These are phyloP conservation scores for Drosophila pandora DNA, from an alignment of 1,140 invertebrate genomes.

Conservation along the genomic window DNA sequence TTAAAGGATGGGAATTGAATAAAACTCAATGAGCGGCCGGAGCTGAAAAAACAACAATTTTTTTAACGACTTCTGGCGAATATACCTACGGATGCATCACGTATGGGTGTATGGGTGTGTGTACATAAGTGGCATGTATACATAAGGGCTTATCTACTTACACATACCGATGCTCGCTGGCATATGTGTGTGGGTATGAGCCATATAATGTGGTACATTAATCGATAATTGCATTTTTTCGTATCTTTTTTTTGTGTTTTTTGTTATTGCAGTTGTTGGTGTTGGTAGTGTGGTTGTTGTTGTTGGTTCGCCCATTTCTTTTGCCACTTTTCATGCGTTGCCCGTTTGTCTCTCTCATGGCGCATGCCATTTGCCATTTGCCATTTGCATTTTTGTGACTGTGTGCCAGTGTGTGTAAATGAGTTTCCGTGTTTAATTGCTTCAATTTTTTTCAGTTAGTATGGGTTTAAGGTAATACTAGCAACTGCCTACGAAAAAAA, in stretches of 20 bases:
- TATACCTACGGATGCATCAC: slow-evolving; percentile 27
- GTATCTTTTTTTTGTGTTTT: slow-evolving; percentile 22
- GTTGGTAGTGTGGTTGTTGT: neutral
- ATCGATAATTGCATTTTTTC: slow-evolving; percentile 80
- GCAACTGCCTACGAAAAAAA: neutral
- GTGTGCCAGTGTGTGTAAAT: slow-evolving; percentile 49
- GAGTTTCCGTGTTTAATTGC: slow-evolving; percentile 77
- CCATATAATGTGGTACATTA: slow-evolving; percentile 80
- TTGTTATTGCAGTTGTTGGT: slow-evolving; percentile 1
- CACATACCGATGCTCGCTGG: slow-evolving; percentile 9
- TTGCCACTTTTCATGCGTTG: slow-evolving; percentile 78
- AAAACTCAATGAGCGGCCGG: slow-evolving; percentile 41
- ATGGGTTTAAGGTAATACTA: slow-evolving; percentile 2
- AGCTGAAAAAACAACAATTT: slow-evolving; percentile 31
- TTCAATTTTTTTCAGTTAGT: slow-evolving; percentile 39
- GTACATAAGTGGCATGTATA: slow-evolving; percentile 38
- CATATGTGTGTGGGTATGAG: slow-evolving; percentile 30
- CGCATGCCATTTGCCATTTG: slow-evolving; percentile 74
- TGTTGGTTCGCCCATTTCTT: slow-evolving; percentile 69
- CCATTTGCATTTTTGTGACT: slow-evolving; percentile 60
- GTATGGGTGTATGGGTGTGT: neutral
- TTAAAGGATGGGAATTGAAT: slow-evolving; percentile 74
- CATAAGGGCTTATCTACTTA: slow-evolving; percentile 57
- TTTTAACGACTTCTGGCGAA: slow-evolving; percentile 58
- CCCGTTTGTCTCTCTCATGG: slow-evolving; percentile 65